These are phyloP conservation scores for Sepiola atlantica DNA, from an alignment of 2,888 invertebrate genomes.

Conservation along the genomic window DNA sequence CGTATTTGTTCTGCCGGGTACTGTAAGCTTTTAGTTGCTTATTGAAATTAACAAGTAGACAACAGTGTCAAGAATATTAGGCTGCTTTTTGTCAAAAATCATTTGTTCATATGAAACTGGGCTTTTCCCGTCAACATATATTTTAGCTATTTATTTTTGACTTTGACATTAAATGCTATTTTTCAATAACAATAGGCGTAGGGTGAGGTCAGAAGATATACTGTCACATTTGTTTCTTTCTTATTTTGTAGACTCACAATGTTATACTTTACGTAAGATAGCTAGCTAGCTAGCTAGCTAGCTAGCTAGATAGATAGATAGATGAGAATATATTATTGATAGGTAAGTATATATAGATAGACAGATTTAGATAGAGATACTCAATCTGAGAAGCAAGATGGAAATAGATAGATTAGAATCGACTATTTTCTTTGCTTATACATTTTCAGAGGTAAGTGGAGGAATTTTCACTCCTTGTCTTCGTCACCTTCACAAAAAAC, in stretches of 20 bases:
- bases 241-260: neutral
- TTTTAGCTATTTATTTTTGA: neutral
- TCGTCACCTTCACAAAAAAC: too few species aligned
- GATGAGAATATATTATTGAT: too few species aligned
- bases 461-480: too few species aligned
- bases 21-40: neutral
- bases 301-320: neutral
- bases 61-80: neutral
- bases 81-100: constrained; percentile 17
- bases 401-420: too few species aligned
- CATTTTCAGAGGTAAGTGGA: too few species aligned
- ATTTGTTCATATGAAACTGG: neutral
- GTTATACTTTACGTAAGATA: neutral
- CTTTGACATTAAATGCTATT: neutral
- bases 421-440: too few species aligned
- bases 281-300: neutral
- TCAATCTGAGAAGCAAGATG: too few species aligned
- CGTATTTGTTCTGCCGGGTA: neutral
- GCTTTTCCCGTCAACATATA: neutral
- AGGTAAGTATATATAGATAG: too few species aligned
- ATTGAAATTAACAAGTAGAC: neutral
- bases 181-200: too few species aligned
- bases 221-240: neutral
- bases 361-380: too few species aligned
- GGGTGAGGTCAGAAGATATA: too few species aligned